A percentile compares a stretch with the other conserved stretches of the same genome.
phyloP scores from a whole-genome alignment of 2,113 vertebrate species.

The Laterallus jamaicensis region DNA sequence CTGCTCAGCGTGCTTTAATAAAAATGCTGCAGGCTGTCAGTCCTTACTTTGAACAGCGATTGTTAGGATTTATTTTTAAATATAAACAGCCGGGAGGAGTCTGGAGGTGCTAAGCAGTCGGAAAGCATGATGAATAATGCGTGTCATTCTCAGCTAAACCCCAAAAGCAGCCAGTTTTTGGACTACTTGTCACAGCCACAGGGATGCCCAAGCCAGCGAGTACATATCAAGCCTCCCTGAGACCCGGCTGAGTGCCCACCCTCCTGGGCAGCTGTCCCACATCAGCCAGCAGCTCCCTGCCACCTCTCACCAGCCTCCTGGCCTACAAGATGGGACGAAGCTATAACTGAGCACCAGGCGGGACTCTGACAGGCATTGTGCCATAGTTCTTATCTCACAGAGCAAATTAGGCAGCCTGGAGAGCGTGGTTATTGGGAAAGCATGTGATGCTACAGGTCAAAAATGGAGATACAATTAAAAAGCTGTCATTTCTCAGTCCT shows the following conservation, averaged over 20 bases:
- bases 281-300: neutral
- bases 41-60: neutral
- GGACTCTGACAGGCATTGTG: neutral
- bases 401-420: neutral
- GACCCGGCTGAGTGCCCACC: accelerated
- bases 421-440: neutral
- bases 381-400: accelerated
- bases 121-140: neutral
- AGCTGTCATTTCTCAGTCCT: neutral
- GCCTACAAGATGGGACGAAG: neutral
- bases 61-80: slow-evolving; percentile 43
- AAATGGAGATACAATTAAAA: neutral
- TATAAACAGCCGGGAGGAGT: slow-evolving; percentile 8
- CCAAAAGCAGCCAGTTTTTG: neutral
- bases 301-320: neutral
- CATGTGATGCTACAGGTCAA: accelerated
- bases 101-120: neutral
- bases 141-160: neutral
- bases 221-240: accelerated
- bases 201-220: neutral
- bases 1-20: neutral
- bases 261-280: neutral
- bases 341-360: accelerated
- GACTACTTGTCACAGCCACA: neutral
- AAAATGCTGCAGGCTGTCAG: slow-evolving; percentile 4